A percentile compares a stretch with the other conserved stretches of the same genome.
phyloP scores from a whole-genome alignment of 2,888 invertebrate species.

The Drosophila tripunctata region DNA sequence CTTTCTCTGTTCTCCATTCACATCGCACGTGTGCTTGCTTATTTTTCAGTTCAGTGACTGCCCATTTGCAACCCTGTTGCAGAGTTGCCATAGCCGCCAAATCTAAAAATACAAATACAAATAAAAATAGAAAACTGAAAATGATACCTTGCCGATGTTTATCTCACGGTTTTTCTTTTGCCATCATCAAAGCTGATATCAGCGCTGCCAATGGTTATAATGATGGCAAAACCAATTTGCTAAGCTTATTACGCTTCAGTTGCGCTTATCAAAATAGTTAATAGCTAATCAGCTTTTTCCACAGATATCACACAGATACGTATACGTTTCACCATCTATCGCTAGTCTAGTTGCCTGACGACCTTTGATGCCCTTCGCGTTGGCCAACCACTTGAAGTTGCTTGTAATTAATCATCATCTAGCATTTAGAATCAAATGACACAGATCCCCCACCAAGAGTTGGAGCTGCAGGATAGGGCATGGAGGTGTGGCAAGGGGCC shows the following conservation, averaged over 20 bases:
- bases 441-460: conserved; percentile 13
- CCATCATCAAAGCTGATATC: conserved; percentile 51
- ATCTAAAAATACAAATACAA: conserved; percentile 23
- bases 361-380: conserved; percentile 45
- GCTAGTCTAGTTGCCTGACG: conserved; percentile 4
- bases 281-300: conserved; percentile 26
- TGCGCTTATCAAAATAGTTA: conserved; percentile 20
- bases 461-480: neutral
- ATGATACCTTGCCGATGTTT: conserved; percentile 63
- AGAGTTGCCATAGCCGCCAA: conserved; percentile 58
- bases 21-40: conserved; percentile 63
- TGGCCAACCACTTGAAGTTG: conserved; percentile 48
- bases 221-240: conserved; percentile 44
- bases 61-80: conserved; percentile 47
- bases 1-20: neutral
- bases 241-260: conserved; percentile 62
- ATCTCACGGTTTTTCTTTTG: conserved; percentile 46
- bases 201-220: conserved; percentile 55
- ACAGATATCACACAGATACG: neutral
- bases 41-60: conserved; percentile 55
- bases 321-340: too few relatives aligned
- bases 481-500: neutral
- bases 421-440: conserved; percentile 61
- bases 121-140: conserved; percentile 22
- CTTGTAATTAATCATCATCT: conserved; percentile 72